Percentiles rank a stretch among this genome's conserved stretches.
Conservation (phyloP, 2,888 invertebrate species). For the Drosophila birchii region DNA sequence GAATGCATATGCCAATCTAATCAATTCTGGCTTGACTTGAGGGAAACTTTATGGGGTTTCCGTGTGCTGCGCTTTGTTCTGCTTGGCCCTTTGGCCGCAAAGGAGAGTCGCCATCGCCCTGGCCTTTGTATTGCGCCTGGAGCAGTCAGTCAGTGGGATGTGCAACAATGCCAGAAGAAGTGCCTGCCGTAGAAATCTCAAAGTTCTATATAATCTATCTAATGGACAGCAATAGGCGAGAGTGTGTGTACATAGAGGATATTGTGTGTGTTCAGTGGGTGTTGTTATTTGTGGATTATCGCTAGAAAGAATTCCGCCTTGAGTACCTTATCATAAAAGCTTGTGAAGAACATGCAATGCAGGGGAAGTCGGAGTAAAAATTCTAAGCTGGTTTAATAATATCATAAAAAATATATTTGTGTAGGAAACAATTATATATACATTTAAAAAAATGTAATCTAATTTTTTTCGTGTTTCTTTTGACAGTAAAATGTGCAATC, state of each 20-base stretch:
- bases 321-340: slow-evolving; percentile 9
- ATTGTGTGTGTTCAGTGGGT: neutral
- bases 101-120: neutral
- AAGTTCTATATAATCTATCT: slow-evolving; percentile 6
- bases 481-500: neutral
- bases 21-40: neutral
- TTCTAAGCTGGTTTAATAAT: neutral
- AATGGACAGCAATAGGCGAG: slow-evolving; percentile 3
- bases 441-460: neutral
- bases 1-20: slow-evolving; percentile 14
- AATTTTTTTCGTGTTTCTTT: too few relatives aligned
- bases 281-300: slow-evolving; percentile 3
- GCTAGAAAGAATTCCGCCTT: neutral
- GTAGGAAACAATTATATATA: neutral
- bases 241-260: neutral
- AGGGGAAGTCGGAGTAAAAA: neutral
- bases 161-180: slow-evolving; percentile 20
- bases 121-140: slow-evolving; percentile 7
- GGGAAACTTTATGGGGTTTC: neutral
- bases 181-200: neutral
- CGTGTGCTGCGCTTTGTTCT: slow-evolving; percentile 3
- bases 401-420: too few relatives aligned
- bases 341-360: neutral
- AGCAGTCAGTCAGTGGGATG: neutral
- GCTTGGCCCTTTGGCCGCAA: slow-evolving; percentile 9